phyloP scores from a whole-genome alignment of 2,888 invertebrate species.

The Erynnis tages region DNA sequence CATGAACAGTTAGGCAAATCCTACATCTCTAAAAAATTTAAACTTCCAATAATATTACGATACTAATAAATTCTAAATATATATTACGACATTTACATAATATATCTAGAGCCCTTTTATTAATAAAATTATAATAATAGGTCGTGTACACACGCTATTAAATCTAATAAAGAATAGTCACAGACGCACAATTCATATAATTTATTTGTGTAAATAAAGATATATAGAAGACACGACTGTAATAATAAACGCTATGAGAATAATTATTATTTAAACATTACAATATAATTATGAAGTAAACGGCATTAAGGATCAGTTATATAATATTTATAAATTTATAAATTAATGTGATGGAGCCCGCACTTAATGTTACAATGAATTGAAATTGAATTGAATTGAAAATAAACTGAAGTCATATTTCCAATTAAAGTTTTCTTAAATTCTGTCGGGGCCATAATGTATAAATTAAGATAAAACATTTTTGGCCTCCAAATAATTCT shows the following conservation, averaged over 20 bases:
- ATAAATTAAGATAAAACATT: no score
- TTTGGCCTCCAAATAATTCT: no score
- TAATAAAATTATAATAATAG: neutral
- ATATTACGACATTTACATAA: neutral
- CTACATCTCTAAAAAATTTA: slow-evolving; percentile 1
- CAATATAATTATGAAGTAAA: slow-evolving; percentile 1
- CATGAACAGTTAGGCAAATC: neutral
- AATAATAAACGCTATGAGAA: slow-evolving; percentile 11
- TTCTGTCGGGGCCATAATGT: no score
- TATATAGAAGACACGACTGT: slow-evolving; percentile 4
- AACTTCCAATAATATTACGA: neutral
- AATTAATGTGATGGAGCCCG: neutral
- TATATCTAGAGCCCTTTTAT: neutral
- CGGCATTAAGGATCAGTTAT: slow-evolving; percentile 2
- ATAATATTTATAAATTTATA: neutral
- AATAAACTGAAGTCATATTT: no score
- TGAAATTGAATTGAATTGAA: no score
- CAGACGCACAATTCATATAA: slow-evolving; percentile 9
- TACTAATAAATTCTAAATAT: neutral
- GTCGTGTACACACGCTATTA: neutral
- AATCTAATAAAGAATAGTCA: slow-evolving; percentile 1
- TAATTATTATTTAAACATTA: slow-evolving; percentile 4
- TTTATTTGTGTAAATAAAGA: slow-evolving; percentile 9
- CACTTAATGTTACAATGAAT: no score
- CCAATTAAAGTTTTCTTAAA: no score